Evolutionary conservation across 1,140 invertebrate genomes (phyloP).

Genomic region (Holcopasites calliopsidis): DNA sequence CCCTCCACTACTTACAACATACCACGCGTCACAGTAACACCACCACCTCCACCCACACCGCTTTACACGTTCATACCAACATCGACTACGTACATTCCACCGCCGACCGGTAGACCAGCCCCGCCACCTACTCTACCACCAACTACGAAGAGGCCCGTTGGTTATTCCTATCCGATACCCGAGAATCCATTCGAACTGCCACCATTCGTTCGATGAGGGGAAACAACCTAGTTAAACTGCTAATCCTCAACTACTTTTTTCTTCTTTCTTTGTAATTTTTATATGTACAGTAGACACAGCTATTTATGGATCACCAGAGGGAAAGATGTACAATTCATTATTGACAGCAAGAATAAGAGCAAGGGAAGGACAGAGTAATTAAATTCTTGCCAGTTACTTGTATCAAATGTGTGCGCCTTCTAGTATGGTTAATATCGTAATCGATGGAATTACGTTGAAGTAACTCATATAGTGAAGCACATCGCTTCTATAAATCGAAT

Average conservation of each 20-base stretch:
- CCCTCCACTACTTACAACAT: neutral
- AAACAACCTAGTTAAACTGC: neutral
- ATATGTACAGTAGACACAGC: slow-evolving; percentile 18
- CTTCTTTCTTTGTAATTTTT: slow-evolving; percentile 12
- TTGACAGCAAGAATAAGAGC: neutral
- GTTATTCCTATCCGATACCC: slow-evolving; percentile 75
- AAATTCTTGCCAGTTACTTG: neutral
- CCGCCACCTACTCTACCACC: slow-evolving; percentile 59
- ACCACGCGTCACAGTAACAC: neutral
- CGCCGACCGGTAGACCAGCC: slow-evolving; percentile 7
- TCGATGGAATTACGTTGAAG: neutral
- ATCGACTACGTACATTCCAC: neutral
- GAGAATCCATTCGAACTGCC: slow-evolving; percentile 71
- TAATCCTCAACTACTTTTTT: neutral
- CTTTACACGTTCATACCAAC: neutral
- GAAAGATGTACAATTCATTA: neutral
- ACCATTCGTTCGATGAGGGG: slow-evolving; percentile 16
- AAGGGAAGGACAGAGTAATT: too few species aligned
- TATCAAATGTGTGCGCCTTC: neutral
- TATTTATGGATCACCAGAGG: slow-evolving; percentile 23
- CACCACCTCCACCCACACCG: slow-evolving; percentile 9
- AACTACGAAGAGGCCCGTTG: slow-evolving; percentile 64
- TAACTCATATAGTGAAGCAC: neutral
- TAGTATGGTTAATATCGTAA: neutral
- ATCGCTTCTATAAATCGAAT: neutral